A percentile compares a stretch with the other conserved stretches of the same genome.
Conservation (phyloP, 1,140 invertebrate genomes). For the Calliopsis andreniformis region DNA sequence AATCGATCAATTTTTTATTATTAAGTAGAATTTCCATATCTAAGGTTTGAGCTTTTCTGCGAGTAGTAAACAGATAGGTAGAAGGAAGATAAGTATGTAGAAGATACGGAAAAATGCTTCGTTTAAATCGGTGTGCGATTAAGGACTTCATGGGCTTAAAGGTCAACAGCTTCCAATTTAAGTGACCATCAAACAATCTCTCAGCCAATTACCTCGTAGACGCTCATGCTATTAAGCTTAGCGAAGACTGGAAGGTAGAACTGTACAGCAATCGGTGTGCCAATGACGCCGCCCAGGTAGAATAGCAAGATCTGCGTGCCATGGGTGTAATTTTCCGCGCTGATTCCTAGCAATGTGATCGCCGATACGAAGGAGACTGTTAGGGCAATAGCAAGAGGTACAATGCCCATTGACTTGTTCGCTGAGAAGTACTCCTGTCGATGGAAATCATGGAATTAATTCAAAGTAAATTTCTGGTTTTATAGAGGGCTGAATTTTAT, state of each 20-base stretch:
- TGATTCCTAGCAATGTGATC: conserved; percentile 93
- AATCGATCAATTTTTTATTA: too few relatives aligned
- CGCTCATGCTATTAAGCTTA: conserved; percentile 90
- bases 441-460: conserved; percentile 6
- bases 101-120: too few relatives aligned
- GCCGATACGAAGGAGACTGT: conserved; percentile 98
- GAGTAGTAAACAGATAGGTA: too few relatives aligned
- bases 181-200: neutral
- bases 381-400: conserved; percentile 92
- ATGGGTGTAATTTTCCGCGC: conserved; percentile 91
- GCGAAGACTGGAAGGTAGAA: conserved; percentile 95
- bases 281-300: conserved; percentile 88
- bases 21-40: neutral
- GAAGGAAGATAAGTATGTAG: too few relatives aligned
- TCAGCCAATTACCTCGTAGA: conserved; percentile 88
- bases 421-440: conserved; percentile 91
- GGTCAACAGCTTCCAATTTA: neutral
- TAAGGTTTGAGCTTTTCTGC: too few relatives aligned
- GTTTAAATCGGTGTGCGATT: too few relatives aligned
- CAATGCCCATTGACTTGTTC: conserved; percentile 88
- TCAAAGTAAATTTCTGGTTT: neutral
- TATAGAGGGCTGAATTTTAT: too few relatives aligned
- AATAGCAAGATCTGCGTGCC: conserved; percentile 91
- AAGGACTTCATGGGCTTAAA: neutral
- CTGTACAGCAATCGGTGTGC: conserved; percentile 89